Evolutionary conservation across 2,888 invertebrate genomes (phyloP).

Genomic region (Parelbella ahira): DNA sequence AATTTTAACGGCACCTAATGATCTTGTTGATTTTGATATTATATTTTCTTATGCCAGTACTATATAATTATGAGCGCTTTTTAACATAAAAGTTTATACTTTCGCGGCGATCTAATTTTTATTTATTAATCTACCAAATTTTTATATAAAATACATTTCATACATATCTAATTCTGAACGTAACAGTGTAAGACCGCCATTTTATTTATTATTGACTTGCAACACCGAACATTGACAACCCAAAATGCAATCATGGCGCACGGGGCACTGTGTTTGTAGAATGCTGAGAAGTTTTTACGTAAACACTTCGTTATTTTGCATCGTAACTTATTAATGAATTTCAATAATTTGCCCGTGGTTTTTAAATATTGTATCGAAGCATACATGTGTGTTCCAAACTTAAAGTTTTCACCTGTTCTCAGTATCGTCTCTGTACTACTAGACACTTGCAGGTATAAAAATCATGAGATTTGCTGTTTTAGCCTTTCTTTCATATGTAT

Average conservation of each 20-base stretch:
- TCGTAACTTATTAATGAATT: conserved; percentile 66
- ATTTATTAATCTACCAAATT: no score
- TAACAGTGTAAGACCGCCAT: conserved; percentile 63
- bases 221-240: conserved; percentile 78
- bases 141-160: neutral
- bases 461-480: conserved; percentile 75
- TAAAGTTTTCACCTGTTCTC: conserved; percentile 68
- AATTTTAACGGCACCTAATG: no score
- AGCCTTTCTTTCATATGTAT: conserved; percentile 51
- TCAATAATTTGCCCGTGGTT: conserved; percentile 68
- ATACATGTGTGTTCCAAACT: conserved; percentile 74
- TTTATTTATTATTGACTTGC: conserved; percentile 57
- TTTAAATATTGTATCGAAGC: conserved; percentile 61
- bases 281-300: conserved; percentile 81
- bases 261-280: conserved; percentile 80
- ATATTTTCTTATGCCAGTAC: no score
- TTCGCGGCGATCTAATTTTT: no score
- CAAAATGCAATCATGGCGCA: conserved; percentile 82
- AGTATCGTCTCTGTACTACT: conserved; percentile 75
- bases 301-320: conserved; percentile 77
- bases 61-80: no score
- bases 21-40: no score
- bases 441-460: conserved; percentile 80
- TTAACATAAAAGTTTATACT: no score
- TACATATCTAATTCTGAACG: conserved; percentile 48